Percentiles rank a stretch among this genome's conserved stretches.
Evolutionary conservation across 2,113 vertebrate genomes (phyloP).

Genomic region (Plestiodon gilberti): DNA sequence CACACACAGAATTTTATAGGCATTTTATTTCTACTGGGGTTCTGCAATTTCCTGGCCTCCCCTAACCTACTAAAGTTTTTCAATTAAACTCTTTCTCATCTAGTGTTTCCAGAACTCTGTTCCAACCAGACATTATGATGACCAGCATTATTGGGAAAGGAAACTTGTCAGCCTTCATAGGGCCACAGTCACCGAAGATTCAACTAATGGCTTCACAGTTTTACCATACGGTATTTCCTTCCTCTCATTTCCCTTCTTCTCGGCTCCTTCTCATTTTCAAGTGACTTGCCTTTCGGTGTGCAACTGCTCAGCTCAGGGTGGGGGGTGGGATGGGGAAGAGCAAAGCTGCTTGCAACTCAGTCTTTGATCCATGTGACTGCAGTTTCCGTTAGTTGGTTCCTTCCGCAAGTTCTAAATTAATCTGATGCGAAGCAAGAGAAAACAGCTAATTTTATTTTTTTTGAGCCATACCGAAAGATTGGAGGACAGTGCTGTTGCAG

Average conservation of each 20-base stretch:
- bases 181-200: neutral
- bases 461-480: neutral
- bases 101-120: neutral
- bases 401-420: conserved; percentile 82
- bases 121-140: neutral
- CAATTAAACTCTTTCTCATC: neutral
- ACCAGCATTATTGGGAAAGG: neutral
- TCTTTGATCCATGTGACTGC: conserved; percentile 81
- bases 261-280: conserved; percentile 52
- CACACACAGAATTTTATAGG: neutral
- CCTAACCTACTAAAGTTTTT: neutral
- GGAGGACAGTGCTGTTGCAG: conserved; percentile 30
- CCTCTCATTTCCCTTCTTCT: neutral
- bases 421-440: conserved; percentile 52
- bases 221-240: neutral
- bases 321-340: neutral
- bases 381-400: conserved; percentile 81
- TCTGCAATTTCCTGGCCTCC: neutral
- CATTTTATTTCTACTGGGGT: neutral
- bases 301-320: conserved; percentile 53
- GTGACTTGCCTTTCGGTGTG: conserved; percentile 19
- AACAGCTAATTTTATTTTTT: neutral
- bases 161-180: neutral
- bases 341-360: conserved; percentile 53
- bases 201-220: neutral